A percentile compares a stretch with the other conserved stretches of the same genome.
phyloP scores from a whole-genome alignment of 30 jellyfish, hydroid and myxozoan genomes.

The Aurelia aurita complex sp. Pacific region DNA sequence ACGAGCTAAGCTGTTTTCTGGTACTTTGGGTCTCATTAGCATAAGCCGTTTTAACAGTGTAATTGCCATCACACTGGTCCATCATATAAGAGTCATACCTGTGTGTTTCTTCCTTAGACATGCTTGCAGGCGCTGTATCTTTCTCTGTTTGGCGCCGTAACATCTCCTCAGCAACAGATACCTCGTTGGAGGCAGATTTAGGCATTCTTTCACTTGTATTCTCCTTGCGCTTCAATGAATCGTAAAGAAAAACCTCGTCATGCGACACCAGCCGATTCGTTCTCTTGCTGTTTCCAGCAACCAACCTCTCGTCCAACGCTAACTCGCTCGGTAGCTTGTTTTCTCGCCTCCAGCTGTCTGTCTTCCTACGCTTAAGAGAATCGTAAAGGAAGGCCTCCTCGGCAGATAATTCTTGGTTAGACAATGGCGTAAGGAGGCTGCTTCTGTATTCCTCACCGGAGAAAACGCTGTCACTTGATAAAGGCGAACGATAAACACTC shows the following conservation, averaged over 20 bases:
- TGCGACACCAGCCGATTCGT: neutral
- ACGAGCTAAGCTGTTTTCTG: slow-evolving; percentile 4
- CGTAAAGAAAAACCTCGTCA: slow-evolving; percentile 11
- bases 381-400: slow-evolving; percentile 30
- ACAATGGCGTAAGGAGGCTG: neutral
- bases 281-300: neutral
- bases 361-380: slow-evolving; percentile 8
- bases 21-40: neutral
- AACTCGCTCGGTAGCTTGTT: no score
- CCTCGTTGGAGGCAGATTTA: neutral
- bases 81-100: no score
- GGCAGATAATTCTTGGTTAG: slow-evolving; percentile 15
- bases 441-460: slow-evolving; percentile 9
- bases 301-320: no score
- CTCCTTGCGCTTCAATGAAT: neutral
- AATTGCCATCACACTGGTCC: no score
- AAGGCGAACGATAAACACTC: neutral
- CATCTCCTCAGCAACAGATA: slow-evolving; percentile 11
- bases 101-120: no score
- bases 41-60: no score
- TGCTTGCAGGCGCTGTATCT: no score
- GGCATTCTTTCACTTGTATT: neutral
- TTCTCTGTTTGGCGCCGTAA: neutral
- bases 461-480: slow-evolving; percentile 32
- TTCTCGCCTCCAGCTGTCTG: no score